Evolutionary conservation across 2,888 invertebrate genomes (phyloP).

Genomic region (Phaedon cochleariae): DNA sequence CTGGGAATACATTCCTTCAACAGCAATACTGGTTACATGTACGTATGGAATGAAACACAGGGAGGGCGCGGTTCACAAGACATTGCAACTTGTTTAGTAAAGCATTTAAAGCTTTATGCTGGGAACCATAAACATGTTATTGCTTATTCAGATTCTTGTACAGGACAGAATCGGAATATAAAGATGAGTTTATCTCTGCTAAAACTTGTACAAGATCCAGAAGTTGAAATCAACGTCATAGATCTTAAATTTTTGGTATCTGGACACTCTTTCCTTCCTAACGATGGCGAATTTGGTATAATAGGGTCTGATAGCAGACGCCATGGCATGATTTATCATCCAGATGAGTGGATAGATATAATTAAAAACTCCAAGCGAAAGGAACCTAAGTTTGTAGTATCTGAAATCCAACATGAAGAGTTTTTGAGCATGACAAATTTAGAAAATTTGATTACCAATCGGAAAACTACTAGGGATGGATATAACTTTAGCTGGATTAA

Average conservation of each 20-base stretch:
- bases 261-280: conserved; percentile 15
- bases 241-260: conserved; percentile 16
- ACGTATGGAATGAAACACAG: conserved; percentile 11
- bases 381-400: conserved; percentile 5
- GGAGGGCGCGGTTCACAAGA: conserved; percentile 15
- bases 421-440: conserved; percentile 12
- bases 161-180: conserved; percentile 9
- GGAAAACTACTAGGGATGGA: conserved; percentile 8
- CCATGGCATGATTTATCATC: conserved; percentile 2
- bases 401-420: background rate
- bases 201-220: conserved; percentile 20
- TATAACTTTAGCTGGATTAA: conserved; percentile 16
- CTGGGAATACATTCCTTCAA: conserved; percentile 10
- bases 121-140: background rate
- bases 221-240: background rate
- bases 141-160: conserved; percentile 6
- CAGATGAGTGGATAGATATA: conserved; percentile 3
- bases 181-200: conserved; percentile 13
- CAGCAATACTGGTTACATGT: conserved; percentile 10
- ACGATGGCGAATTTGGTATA: conserved; percentile 22
- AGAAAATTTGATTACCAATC: conserved; percentile 16
- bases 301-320: conserved; percentile 10
- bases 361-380: conserved; percentile 6
- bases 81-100: conserved; percentile 17
- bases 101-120: conserved; percentile 8